These are phyloP conservation scores for Hippasteria phrygiana DNA, from an alignment of 53 echinoderm and acorn worm genomes.

Conservation along the genomic window DNA sequence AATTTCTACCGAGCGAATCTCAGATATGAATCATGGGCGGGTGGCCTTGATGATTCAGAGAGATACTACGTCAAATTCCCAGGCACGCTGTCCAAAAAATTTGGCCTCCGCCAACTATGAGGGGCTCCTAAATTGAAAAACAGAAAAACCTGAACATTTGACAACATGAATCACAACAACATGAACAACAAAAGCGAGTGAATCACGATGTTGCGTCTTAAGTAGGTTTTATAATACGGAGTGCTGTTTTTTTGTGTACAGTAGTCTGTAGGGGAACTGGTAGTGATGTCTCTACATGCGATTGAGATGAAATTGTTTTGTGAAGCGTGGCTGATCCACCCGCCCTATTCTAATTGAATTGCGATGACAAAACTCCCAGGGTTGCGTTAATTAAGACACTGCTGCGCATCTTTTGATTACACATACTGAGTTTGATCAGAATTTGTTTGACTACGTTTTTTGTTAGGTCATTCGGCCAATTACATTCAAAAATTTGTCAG, in stretches of 20 bases:
- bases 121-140: not conserved
- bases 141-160: not conserved
- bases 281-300: conserved; percentile 6
- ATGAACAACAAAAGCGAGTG: not conserved
- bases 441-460: too few species aligned
- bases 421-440: too few species aligned
- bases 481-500: too few species aligned
- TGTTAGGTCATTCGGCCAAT: too few species aligned
- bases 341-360: conserved; percentile 27
- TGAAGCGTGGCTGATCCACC: conserved; percentile 27
- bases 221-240: not conserved
- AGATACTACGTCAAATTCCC: conserved; percentile 32
- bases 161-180: not conserved
- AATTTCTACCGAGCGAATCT: not conserved
- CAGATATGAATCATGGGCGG: conserved; percentile 26
- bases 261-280: not conserved
- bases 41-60: conserved; percentile 61
- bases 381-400: conserved; percentile 20
- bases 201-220: not conserved
- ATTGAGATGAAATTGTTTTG: not conserved
- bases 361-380: conserved; percentile 23
- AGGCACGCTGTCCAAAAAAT: conserved; percentile 25
- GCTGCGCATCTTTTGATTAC: too few species aligned
- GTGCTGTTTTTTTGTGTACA: not conserved
- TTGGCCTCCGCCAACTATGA: not conserved